phyloP scores from a whole-genome alignment of 2,113 vertebrate genomes.

The Charadrius vociferus region DNA sequence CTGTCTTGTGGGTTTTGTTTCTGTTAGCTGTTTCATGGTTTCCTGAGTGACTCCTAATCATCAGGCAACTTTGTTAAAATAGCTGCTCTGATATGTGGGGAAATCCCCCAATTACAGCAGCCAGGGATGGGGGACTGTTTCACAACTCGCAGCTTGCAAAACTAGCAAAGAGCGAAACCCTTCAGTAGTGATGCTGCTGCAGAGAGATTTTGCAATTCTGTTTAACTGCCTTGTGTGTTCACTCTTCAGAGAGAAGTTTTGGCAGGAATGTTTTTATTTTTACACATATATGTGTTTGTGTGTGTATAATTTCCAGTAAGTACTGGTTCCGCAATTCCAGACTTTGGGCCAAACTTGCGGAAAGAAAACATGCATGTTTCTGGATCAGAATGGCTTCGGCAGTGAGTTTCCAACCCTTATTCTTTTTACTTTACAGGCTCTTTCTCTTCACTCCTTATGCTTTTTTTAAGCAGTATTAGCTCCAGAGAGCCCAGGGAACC shows the following conservation, averaged over 20 bases:
- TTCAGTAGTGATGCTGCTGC: neutral
- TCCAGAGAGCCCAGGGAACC: neutral
- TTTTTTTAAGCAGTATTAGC: neutral
- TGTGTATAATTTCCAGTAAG: neutral
- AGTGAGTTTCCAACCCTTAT: neutral
- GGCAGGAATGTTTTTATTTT: neutral
- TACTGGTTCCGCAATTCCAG: neutral
- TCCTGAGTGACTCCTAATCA: neutral
- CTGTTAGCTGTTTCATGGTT: neutral
- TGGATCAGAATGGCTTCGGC: neutral
- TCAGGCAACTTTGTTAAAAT: neutral
- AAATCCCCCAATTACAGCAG: neutral
- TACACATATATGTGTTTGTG: accelerated
- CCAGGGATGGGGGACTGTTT: neutral
- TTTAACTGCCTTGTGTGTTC: neutral
- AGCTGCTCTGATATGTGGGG: neutral
- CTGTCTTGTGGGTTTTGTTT: neutral
- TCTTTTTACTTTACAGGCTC: neutral
- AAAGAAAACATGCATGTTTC: neutral
- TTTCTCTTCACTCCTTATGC: neutral
- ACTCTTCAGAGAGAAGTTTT: neutral
- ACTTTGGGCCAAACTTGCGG: neutral
- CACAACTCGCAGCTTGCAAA: neutral
- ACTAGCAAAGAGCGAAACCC: neutral
- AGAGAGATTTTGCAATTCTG: neutral